These are phyloP conservation scores for Otocyon megalotis DNA, from an alignment of 2,113 vertebrate genomes.

Conservation along the genomic window DNA sequence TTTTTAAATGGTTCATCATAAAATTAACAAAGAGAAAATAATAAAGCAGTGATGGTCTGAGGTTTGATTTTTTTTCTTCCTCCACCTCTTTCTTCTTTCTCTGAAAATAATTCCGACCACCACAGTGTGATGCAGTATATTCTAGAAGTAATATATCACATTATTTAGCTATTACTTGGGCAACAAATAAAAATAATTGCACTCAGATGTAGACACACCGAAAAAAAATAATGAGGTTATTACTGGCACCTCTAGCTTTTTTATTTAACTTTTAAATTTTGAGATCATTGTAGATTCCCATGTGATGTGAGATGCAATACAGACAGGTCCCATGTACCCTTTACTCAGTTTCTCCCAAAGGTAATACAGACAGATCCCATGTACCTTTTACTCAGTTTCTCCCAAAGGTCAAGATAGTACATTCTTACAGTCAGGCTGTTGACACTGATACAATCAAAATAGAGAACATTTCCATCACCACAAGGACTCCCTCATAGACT, in stretches of 20 bases:
- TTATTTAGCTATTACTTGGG: constrained; percentile 23
- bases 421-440: neutral
- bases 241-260: neutral
- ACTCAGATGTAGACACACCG: neutral
- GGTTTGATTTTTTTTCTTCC: neutral
- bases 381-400: neutral
- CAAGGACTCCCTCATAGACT: neutral
- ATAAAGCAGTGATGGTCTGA: neutral
- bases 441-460: neutral
- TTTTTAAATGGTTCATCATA: neutral
- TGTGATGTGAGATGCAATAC: neutral
- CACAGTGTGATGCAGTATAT: neutral
- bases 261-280: neutral
- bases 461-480: neutral
- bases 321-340: neutral
- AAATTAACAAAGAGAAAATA: neutral
- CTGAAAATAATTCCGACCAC: constrained; percentile 9
- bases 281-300: neutral
- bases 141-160: neutral
- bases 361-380: neutral
- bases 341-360: neutral
- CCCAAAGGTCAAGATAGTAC: neutral
- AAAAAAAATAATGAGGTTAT: neutral
- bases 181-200: neutral
- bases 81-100: neutral